Evolutionary conservation across 2,797 vertebrate genomes (phyloP), one percentile per base, ranked within the genome.

Genomic region (Potorous gilbertii): DNA sequence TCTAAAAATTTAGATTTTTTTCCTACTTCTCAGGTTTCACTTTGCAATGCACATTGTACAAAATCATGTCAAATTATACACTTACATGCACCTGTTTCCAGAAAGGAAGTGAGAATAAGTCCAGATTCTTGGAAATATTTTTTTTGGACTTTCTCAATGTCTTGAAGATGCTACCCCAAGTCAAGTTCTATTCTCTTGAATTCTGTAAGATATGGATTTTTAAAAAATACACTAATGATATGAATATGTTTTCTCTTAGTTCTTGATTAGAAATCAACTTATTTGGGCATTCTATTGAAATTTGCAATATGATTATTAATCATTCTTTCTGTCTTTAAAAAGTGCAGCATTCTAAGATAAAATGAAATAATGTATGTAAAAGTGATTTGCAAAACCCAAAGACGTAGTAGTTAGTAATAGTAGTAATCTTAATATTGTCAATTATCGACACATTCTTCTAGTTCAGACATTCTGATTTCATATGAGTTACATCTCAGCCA

Each of bases 391-490:
- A 81, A 81, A 81, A 46, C 2, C 40, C 27, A 81, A 40, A 40
- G 21, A 46, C 1, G 93, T 94, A 89, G 94, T 94, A 94, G 74
- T 95, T 40, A 74, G 18, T 46, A 81, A 21, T 81, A 74, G n/a
- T 40, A 81, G 18, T 92, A 87, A 95, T 94, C 81, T 95, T 94
- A 94, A 62, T 94, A 95, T 95, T 97, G 91, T 94, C 96, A 95
- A 94, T 91, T 59, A 28, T n/a, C 95, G 94, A 91, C 62, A 91
- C 13, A 28, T 92, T 97, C 95, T 93, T 93, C 95, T 96, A 94
- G 96, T 92, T 90, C 94, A 94, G 95, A 94, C 94, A 95, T 94
- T 91, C 57, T 97, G 95, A 95, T 97, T 96, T 96, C 94, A 92
- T 93, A 12, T 95, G 94, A 95, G 90, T 40, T 31, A 62, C 90